Percentiles rank a stretch among this genome's conserved stretches.
phyloP scores from a whole-genome alignment of 2,113 vertebrate genomes.

The Neopipo cinnamomea region DNA sequence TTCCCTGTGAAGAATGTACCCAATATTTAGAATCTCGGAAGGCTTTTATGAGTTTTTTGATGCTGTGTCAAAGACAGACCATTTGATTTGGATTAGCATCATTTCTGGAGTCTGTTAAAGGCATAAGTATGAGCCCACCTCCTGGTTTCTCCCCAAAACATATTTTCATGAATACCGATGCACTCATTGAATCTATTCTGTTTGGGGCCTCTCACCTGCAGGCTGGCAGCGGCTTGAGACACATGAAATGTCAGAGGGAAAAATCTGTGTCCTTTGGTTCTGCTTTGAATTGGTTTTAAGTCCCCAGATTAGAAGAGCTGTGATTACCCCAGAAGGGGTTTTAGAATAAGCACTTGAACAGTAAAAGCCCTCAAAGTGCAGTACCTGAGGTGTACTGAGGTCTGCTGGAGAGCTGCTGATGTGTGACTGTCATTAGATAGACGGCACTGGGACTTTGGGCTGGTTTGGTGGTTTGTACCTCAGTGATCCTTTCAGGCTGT shows the following conservation, averaged over 20 bases:
- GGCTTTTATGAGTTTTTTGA: conserved; percentile 21
- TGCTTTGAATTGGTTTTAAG: neutral
- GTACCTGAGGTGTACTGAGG: neutral
- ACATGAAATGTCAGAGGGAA: neutral
- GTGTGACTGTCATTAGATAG: neutral
- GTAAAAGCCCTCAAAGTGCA: neutral
- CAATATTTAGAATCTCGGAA: neutral
- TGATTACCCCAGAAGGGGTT: neutral
- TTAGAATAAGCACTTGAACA: neutral
- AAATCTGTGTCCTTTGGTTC: neutral
- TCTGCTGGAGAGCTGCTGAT: neutral
- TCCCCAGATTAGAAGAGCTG: neutral
- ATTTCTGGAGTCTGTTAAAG: conserved; percentile 3
- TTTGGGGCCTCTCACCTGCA: neutral
- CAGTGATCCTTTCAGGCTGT: neutral
- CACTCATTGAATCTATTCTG: neutral
- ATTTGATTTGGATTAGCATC: neutral
- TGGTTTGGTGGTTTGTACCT: neutral
- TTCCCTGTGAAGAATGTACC: neutral
- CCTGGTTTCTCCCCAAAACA: neutral
- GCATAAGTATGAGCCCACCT: neutral
- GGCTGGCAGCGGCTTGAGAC: neutral
- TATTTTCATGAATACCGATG: neutral
- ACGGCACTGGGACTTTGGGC: neutral
- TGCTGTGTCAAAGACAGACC: conserved; percentile 1